Conservation (phyloP, 2,797 vertebrate genomes). For the Morelia viridis region DNA sequence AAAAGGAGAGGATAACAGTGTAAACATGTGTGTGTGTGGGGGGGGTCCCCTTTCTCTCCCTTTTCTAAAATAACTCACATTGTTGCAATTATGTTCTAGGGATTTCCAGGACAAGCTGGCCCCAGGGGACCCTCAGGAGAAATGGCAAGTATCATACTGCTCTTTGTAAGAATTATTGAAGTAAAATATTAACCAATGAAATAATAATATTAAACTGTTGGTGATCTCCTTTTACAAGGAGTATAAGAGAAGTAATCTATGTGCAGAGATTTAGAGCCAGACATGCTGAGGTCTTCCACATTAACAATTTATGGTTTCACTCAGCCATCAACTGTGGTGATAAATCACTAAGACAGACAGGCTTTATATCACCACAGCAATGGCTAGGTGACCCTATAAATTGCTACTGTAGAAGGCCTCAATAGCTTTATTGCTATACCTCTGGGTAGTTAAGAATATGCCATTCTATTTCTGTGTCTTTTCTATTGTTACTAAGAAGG, state of each 20-base stretch:
- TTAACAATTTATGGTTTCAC: neutral
- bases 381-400: neutral
- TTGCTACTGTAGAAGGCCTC: neutral
- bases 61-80: neutral
- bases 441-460: neutral
- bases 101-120: constrained; percentile 80
- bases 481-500: neutral
- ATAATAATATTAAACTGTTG: neutral
- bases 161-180: neutral
- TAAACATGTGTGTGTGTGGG: neutral
- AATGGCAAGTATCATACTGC: constrained; percentile 76
- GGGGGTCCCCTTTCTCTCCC: neutral
- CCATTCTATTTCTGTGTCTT: neutral
- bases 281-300: neutral
- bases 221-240: neutral
- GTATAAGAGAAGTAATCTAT: neutral
- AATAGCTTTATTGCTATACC: neutral
- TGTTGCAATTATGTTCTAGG: constrained; percentile 53
- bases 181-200: constrained; percentile 23
- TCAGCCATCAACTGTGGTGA: neutral
- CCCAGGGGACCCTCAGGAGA: constrained; percentile 85
- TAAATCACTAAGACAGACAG: neutral
- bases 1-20: neutral
- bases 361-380: neutral
- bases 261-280: neutral